Evolutionary conservation across 1,140 invertebrate species (phyloP).

Genomic region (Monochamus saltuarius): DNA sequence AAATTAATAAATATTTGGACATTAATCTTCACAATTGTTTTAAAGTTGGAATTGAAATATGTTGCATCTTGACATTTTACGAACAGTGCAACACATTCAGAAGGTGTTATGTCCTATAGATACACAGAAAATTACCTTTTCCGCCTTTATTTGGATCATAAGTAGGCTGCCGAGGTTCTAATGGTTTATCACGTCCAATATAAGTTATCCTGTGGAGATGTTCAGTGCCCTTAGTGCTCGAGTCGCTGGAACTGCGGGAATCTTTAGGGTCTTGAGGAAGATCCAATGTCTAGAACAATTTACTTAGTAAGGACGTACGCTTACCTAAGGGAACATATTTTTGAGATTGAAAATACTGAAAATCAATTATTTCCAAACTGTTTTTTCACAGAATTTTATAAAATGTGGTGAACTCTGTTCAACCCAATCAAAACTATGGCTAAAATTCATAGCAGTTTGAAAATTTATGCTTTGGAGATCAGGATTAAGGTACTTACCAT

Average conservation of each 20-base stretch:
- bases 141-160: conserved; percentile 44
- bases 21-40: too few species aligned
- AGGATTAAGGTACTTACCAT: conserved; percentile 63
- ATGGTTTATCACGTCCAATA: conserved; percentile 44
- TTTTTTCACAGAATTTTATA: too few species aligned
- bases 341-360: not conserved
- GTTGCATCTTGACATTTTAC: too few species aligned
- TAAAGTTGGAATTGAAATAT: too few species aligned
- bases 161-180: conserved; percentile 41
- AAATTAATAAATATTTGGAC: too few species aligned
- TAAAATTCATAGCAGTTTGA: not conserved
- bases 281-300: conserved; percentile 66
- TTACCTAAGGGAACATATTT: not conserved
- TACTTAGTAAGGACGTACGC: not conserved
- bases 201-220: conserved; percentile 46
- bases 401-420: too few species aligned
- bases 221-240: conserved; percentile 54
- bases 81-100: not conserved
- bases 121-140: conserved; percentile 5
- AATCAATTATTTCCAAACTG: too few species aligned
- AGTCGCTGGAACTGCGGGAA: conserved; percentile 65
- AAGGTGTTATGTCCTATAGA: too few species aligned
- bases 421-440: too few species aligned
- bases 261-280: conserved; percentile 72
- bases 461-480: not conserved